Percentiles rank a stretch among this genome's conserved stretches.
phyloP scores from a whole-genome alignment of 2,888 invertebrate species.

The Aromia moschata region DNA sequence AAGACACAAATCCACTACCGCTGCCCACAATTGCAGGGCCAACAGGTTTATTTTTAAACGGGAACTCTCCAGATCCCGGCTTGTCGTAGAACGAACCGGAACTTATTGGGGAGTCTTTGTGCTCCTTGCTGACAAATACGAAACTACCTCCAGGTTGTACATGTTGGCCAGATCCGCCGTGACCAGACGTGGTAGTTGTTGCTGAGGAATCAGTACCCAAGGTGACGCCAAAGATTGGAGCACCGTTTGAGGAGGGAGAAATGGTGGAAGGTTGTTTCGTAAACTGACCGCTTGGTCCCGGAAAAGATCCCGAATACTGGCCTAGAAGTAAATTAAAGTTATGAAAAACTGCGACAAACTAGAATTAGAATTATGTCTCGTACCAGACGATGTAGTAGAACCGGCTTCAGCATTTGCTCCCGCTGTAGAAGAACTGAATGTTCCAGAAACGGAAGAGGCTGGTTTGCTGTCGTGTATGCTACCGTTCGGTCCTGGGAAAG shows the following conservation, averaged over 20 bases:
- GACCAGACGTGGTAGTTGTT: background rate
- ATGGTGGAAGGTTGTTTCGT: background rate
- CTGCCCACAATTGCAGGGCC: background rate
- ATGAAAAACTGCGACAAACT: background rate
- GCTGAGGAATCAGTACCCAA: conserved; percentile 3
- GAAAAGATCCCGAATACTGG: background rate
- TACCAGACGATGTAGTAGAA: conserved; percentile 1
- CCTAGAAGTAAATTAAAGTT: background rate
- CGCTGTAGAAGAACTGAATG: conserved; percentile 3
- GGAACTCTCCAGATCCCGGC: background rate
- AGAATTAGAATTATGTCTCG: background rate
- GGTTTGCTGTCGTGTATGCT: conserved; percentile 35
- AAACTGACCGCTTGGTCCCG: background rate
- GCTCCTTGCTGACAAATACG: conserved; percentile 13
- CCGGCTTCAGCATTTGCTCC: conserved; percentile 7
- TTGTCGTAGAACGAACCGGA: conserved; percentile 5
- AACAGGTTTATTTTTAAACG: background rate
- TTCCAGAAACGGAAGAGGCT: conserved; percentile 3
- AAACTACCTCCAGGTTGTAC: conserved; percentile 6
- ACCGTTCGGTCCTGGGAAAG: conserved; percentile 34
- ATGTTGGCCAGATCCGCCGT: background rate
- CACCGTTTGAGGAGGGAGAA: background rate
- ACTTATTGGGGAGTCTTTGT: conserved; percentile 2
- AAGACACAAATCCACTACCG: background rate
- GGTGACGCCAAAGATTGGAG: background rate